Percentiles rank a stretch among this genome's conserved stretches.
Conservation (phyloP, 2,797 vertebrate genomes). For the Hippoglossus hippoglossus region DNA sequence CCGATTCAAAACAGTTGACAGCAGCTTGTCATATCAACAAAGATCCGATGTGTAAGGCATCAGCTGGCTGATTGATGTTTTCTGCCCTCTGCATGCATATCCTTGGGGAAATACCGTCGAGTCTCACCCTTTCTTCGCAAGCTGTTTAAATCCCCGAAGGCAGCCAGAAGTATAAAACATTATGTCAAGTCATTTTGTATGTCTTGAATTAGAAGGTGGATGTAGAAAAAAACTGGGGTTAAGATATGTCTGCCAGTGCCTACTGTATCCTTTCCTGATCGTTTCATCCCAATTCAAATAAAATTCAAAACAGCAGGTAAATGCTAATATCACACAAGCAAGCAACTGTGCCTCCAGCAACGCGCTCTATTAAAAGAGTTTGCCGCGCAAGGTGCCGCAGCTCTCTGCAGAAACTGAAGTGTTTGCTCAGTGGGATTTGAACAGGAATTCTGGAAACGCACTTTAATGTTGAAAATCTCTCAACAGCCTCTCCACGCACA, state of each 20-base stretch:
- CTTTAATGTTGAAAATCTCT: constrained; percentile 72
- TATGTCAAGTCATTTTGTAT: constrained; percentile 75
- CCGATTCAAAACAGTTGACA: constrained; percentile 63
- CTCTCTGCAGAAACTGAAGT: constrained; percentile 69
- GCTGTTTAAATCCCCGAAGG: constrained; percentile 78
- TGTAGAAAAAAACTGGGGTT: constrained; percentile 63
- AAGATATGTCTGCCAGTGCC: constrained; percentile 72
- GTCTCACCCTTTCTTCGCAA: constrained; percentile 57
- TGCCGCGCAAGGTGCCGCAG: constrained; percentile 69
- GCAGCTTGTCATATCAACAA: constrained; percentile 68
- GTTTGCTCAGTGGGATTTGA: constrained; percentile 82
- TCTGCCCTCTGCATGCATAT: constrained; percentile 77
- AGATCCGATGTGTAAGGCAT: constrained; percentile 64
- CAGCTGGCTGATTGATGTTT: constrained; percentile 79
- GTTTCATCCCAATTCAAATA: constrained; percentile 85
- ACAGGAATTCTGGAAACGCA: constrained; percentile 48
- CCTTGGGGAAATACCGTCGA: constrained; percentile 75
- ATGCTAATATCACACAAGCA: constrained; percentile 83
- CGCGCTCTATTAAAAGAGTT: constrained; percentile 76
- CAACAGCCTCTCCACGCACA: constrained; percentile 40
- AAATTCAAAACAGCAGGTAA: constrained; percentile 83
- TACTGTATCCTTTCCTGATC: constrained; percentile 61
- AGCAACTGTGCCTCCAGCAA: constrained; percentile 81
- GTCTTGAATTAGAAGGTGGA: constrained; percentile 73
- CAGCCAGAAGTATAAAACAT: constrained; percentile 66